phyloP scores from a whole-genome alignment of 2,113 vertebrate genomes.

The Sphaerodactylus townsendi region DNA sequence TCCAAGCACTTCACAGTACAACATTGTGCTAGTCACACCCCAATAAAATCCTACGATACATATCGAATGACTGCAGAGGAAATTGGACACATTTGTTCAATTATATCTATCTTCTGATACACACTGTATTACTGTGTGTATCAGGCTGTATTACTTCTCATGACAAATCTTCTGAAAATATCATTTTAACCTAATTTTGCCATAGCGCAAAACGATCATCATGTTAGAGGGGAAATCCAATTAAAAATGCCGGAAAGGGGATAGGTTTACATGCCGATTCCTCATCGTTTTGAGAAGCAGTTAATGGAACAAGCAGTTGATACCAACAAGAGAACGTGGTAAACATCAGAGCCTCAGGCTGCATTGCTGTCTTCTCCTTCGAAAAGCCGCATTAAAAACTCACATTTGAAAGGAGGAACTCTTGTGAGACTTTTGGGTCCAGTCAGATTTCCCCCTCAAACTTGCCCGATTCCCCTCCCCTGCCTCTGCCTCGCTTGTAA shows the following conservation, averaged over 20 bases:
- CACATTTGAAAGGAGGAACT: neutral
- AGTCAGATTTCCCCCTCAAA: too few relatives aligned
- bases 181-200: constrained; percentile 6
- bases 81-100: constrained; percentile 10
- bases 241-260: too few relatives aligned
- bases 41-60: neutral
- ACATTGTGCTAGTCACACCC: neutral
- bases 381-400: neutral
- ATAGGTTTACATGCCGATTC: neutral
- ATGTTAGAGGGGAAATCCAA: neutral
- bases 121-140: too few relatives aligned
- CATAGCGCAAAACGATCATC: neutral
- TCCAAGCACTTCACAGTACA: neutral
- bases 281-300: neutral
- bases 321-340: neutral
- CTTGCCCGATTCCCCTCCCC: too few relatives aligned
- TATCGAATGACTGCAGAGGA: neutral
- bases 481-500: neutral
- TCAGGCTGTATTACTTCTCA: neutral
- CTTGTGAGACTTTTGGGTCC: neutral
- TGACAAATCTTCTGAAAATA: constrained; percentile 9
- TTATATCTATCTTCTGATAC: neutral
- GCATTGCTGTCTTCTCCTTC: neutral
- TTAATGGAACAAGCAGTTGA: neutral
- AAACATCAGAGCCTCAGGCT: neutral